Conservation (phyloP, 2,888 invertebrate species). For the Mesochorus sp. region DNA sequence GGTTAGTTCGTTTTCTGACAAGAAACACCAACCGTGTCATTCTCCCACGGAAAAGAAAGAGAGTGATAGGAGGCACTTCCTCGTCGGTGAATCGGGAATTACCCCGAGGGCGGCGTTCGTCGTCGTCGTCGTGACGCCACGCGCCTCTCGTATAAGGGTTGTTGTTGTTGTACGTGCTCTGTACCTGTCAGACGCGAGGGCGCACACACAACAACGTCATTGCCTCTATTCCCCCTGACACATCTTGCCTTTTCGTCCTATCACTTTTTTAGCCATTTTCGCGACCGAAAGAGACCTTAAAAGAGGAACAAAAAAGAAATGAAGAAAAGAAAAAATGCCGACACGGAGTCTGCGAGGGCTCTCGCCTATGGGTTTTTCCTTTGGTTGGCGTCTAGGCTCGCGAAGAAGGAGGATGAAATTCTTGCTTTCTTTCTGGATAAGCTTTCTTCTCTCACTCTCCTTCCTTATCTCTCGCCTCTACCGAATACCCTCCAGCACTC, state of each 20-base stretch:
- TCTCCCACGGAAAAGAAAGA: slow-evolving; percentile 14
- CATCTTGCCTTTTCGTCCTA: slow-evolving; percentile 27
- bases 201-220: slow-evolving; percentile 35
- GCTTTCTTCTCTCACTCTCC: slow-evolving; percentile 8
- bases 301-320: no score
- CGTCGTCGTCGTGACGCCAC: slow-evolving; percentile 6
- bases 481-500: slow-evolving; percentile 6
- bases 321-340: not conserved
- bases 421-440: slow-evolving; percentile 34
- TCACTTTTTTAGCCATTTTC: slow-evolving; percentile 37
- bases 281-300: not conserved
- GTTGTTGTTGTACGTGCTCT: slow-evolving; percentile 46
- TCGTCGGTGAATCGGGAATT: slow-evolving; percentile 43
- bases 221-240: slow-evolving; percentile 49
- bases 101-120: slow-evolving; percentile 25
- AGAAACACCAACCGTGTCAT: slow-evolving; percentile 51
- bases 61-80: not conserved
- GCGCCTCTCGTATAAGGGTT: slow-evolving; percentile 30
- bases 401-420: slow-evolving; percentile 11
- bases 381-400: not conserved
- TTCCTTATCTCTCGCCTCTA: not conserved
- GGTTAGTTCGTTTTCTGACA: slow-evolving; percentile 33
- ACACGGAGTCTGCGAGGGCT: not conserved
- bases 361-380: slow-evolving; percentile 25
- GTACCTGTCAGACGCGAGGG: slow-evolving; percentile 50